Evolutionary conservation across 2,888 invertebrate genomes (phyloP).

Genomic region (Drosophila subquinaria): DNA sequence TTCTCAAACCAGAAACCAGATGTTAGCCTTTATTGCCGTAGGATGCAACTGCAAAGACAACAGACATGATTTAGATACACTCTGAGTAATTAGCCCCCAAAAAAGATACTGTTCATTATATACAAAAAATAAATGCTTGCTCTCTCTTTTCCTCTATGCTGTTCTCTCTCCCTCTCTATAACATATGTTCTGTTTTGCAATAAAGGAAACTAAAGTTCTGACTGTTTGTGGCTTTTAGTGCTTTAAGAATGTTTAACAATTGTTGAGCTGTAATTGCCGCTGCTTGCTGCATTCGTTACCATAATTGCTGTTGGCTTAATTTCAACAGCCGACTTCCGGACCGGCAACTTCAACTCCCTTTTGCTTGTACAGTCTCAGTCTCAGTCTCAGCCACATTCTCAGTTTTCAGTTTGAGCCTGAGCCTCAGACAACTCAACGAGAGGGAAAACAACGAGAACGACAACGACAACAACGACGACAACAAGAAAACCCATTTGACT

Average conservation of each 20-base stretch:
- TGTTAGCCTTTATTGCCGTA: neutral
- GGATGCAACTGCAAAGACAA: neutral
- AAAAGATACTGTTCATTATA: conserved; percentile 14
- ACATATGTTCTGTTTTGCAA: conserved; percentile 14
- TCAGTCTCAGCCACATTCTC: neutral
- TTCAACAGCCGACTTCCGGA: conserved; percentile 76
- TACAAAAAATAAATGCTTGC: neutral
- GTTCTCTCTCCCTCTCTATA: neutral
- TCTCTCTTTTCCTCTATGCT: neutral
- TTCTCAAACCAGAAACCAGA: neutral
- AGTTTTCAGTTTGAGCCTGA: conserved; percentile 5
- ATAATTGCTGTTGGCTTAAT: conserved; percentile 79
- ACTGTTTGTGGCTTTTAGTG: conserved; percentile 42
- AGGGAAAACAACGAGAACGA: conserved; percentile 50
- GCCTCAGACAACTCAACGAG: conserved; percentile 50
- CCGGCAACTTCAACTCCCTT: conserved; percentile 65
- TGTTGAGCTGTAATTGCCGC: conserved; percentile 68
- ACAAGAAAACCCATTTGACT: conserved; percentile 76
- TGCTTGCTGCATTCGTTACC: conserved; percentile 76
- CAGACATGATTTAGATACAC: conserved; percentile 19
- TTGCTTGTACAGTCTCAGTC: conserved; percentile 18
- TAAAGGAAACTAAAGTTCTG: conserved; percentile 17
- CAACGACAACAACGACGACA: conserved; percentile 60
- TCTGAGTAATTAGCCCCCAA: conserved; percentile 14
- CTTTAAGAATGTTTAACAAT: conserved; percentile 61